phyloP scores from a whole-genome alignment of 2,888 invertebrate genomes.

The Cerastoderma edule region DNA sequence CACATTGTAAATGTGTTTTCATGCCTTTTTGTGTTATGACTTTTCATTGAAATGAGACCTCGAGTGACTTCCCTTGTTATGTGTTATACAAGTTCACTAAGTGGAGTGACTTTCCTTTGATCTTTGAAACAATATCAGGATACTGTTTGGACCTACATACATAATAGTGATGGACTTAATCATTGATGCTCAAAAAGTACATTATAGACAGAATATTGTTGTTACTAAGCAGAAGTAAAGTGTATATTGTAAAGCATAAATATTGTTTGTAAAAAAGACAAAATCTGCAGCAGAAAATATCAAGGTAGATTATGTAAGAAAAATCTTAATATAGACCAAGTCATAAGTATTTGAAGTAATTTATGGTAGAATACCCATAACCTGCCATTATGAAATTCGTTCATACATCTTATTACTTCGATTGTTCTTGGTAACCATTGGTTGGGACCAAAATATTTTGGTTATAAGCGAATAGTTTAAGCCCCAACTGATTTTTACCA shows the following conservation, averaged over 20 bases:
- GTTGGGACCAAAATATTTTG: no score
- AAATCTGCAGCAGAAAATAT: neutral
- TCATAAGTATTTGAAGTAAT: no score
- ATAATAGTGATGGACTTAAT: neutral
- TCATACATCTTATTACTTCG: no score
- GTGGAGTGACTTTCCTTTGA: conserved; percentile 14
- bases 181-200: neutral
- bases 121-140: neutral
- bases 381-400: no score
- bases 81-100: neutral
- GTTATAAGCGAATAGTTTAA: no score
- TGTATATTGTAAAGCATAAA: neutral
- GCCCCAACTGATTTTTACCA: no score
- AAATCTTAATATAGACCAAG: no score
- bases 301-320: no score
- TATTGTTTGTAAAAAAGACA: neutral
- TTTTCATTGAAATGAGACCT: neutral
- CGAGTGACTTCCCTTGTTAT: conserved; percentile 23
- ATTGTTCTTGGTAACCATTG: no score
- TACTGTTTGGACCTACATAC: neutral
- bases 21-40: neutral
- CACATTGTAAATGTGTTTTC: conserved; percentile 12
- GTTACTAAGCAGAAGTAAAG: neutral
- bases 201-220: neutral
- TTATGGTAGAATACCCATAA: no score